phyloP scores from a whole-genome alignment of 2,888 invertebrate genomes.

The Nymphalis c-album region DNA sequence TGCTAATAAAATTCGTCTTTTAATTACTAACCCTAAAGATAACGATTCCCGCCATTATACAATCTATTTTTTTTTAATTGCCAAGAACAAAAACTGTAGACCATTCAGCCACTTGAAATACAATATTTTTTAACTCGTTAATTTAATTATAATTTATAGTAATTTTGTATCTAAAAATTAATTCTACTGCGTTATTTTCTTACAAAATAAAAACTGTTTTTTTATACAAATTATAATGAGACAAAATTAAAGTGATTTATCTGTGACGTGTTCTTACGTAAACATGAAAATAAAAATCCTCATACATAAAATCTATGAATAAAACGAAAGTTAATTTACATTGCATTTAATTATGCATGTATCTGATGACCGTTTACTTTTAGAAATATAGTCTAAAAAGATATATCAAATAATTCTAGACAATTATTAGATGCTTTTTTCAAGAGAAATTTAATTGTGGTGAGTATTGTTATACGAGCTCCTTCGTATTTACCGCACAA shows the following conservation, averaged over 20 bases:
- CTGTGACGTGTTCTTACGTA: conserved; percentile 30
- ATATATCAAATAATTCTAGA: background rate
- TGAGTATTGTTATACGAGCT: background rate
- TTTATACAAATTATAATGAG: background rate
- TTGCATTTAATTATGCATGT: conserved; percentile 29
- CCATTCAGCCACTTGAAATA: background rate
- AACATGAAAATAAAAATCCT: conserved; percentile 27
- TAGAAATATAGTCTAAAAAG: conserved; percentile 1
- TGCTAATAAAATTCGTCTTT: conserved; percentile 52
- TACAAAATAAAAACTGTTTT: background rate
- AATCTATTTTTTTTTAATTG: conserved; percentile 4
- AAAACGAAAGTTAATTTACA: conserved; percentile 38
- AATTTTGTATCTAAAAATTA: too few relatives aligned
- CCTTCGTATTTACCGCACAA: background rate
- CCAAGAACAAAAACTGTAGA: background rate
- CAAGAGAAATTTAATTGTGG: background rate
- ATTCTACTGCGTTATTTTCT: background rate
- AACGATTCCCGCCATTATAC: conserved; percentile 12
- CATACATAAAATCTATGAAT: conserved; percentile 28
- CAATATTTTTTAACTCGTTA: background rate
- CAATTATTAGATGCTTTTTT: background rate
- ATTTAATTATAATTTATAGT: too few relatives aligned
- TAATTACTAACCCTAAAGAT: conserved; percentile 36
- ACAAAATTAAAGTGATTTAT: background rate
- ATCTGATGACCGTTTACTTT: conserved; percentile 26